Base-by-base conservation (phyloP, 2,113 vertebrate species). In the Melozone crissalis region DNA sequence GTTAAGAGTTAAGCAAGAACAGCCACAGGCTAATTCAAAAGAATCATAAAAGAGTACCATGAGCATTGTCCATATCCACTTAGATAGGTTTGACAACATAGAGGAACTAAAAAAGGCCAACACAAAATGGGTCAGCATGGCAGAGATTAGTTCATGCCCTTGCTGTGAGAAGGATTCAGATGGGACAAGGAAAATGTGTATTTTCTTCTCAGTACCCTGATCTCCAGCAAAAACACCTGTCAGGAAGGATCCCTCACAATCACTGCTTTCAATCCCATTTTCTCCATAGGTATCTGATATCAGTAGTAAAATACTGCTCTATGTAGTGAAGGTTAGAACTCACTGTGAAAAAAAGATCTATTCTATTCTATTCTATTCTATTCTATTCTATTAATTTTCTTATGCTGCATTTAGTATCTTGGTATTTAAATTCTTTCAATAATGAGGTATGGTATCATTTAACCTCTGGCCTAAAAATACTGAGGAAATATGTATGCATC, bases 111-210 rank as follows among this genome's bases (percentile, higher is more conserved):
- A 46, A 54, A 90, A 89, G 35, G 37, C 30, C 30, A 82, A 44
- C 49, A 87, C 11, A 75, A 30, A 84, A 61, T 44, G 49, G 49
- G 41, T 58, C n/a, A 87, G 84, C 39, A 44, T 31, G 15, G 47
- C 49, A 90, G 62, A 59, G n/a, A 75, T 84, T 67, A 69, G 44
- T 76, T 93, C 49, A 76, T 57, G 28, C 28, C 67, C n/a, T 87
- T 96, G 68, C 75, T 92, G 47, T 41, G 55, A 77, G 44, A 91
- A 86, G 46, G 86, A 84, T 88, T 92, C 83, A 51, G 41, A 44
- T 77, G 51, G n/a, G 37, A 31, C 44, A 80, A 76, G 23, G 11
- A 84, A 30, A 67, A 59, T 17, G 41, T 78, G 93, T 77, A 61
- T 91, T 90, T 87, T 82, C 54, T 82, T 88, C 31, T 92, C 31